Percentiles rank a stretch among this genome's conserved stretches.
These are phyloP conservation scores for Rotaria socialis DNA, from an alignment of 2,888 invertebrate genomes.

Conservation along the genomic window DNA sequence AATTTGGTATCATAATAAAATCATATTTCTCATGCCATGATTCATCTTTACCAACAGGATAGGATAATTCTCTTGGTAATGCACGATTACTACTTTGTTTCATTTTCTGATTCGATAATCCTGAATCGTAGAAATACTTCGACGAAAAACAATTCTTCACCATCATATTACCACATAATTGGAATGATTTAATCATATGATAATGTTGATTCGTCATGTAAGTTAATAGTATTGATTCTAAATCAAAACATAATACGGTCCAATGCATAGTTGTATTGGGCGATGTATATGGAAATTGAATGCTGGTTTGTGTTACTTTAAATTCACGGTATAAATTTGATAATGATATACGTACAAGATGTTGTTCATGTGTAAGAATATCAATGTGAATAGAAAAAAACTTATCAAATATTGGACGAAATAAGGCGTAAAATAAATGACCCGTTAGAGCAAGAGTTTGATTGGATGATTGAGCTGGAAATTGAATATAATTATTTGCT, in stretches of 20 bases:
- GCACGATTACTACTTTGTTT: conserved; percentile 51
- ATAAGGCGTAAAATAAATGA: conserved; percentile 56
- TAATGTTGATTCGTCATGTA: conserved; percentile 48
- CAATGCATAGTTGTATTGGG: conserved; percentile 52
- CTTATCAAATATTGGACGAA: conserved; percentile 56
- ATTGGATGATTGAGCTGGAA: conserved; percentile 54
- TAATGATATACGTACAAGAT: conserved; percentile 56
- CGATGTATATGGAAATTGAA: conserved; percentile 58
- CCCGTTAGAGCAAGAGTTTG: conserved; percentile 59
- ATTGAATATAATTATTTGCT: conserved; percentile 58
- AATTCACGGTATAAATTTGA: conserved; percentile 59
- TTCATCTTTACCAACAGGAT: conserved; percentile 54
- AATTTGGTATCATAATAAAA: conserved; percentile 48
- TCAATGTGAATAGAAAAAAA: conserved; percentile 59
- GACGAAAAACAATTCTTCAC: conserved; percentile 58
- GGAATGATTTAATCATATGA: conserved; percentile 54
- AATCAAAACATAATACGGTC: conserved; percentile 57
- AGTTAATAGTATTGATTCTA: conserved; percentile 48
- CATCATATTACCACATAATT: conserved; percentile 58
- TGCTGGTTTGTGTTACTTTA: conserved; percentile 58
- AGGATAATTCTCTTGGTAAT: conserved; percentile 57
- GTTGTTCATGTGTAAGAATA: conserved; percentile 56
- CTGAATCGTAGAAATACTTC: conserved; percentile 57
- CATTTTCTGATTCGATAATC: conserved; percentile 52
- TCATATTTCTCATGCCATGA: conserved; percentile 58